phyloP scores from a whole-genome alignment of 1,140 invertebrate species.

The Drosophila willistoni region DNA sequence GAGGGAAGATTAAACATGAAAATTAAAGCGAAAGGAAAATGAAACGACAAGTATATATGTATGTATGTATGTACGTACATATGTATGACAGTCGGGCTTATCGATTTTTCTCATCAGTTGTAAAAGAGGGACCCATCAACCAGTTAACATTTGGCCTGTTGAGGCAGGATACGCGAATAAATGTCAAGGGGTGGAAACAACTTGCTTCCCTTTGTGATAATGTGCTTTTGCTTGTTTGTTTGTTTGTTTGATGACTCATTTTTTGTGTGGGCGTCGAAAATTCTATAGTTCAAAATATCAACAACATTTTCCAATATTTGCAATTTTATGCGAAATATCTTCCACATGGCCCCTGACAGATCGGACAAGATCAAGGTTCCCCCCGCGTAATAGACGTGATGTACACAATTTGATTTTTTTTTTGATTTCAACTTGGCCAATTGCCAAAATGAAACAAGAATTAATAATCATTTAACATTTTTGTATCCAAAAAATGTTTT shows the following conservation, averaged over 20 bases:
- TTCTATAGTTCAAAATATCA: constrained; percentile 18
- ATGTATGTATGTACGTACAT: too few species aligned
- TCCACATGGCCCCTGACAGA: constrained; percentile 55
- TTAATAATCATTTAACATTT: constrained; percentile 37
- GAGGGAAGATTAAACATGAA: constrained; percentile 33
- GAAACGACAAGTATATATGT: constrained; percentile 42
- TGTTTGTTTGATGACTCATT: constrained; percentile 39
- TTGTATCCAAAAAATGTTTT: too few species aligned
- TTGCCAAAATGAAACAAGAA: constrained; percentile 64
- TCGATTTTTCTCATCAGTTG: constrained; percentile 58
- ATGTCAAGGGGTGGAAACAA: constrained; percentile 1
- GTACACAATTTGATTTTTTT: constrained; percentile 33
- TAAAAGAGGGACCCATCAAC: constrained; percentile 9
- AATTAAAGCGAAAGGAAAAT: constrained; percentile 62
- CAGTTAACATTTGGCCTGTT: constrained; percentile 55
- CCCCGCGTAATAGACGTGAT: constrained; percentile 23
- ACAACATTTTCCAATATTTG: constrained; percentile 25
- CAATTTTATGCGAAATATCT: constrained; percentile 39
- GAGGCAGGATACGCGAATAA: constrained; percentile 54
- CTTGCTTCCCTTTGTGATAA: not conserved
- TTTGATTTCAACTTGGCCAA: constrained; percentile 52
- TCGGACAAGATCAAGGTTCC: constrained; percentile 73
- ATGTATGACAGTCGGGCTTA: constrained; percentile 27
- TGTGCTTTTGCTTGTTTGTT: not conserved
- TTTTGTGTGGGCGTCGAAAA: constrained; percentile 14